Evolutionary conservation across 2,113 vertebrate genomes (phyloP), one percentile per base, ranked within the genome.

Genomic region (Synchiropus splendidus): DNA sequence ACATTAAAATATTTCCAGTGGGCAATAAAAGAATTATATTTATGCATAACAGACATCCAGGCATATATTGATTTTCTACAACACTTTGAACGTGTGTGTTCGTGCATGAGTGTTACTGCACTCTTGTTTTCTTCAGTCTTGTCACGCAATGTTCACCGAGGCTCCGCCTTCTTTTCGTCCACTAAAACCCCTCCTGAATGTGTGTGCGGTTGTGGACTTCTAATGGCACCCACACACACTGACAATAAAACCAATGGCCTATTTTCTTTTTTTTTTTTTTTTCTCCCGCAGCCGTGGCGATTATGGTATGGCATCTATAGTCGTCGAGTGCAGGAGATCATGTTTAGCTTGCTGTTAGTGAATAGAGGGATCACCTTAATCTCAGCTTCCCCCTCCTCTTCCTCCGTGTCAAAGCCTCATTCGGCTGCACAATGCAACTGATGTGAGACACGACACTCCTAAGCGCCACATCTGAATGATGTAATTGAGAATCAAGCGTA

Each of bases 341-440:
- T 15, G 3, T 31, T 64, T 61, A 53, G 58, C 51, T 36, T 34
- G 39, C 44, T 52, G 36, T 61, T 48, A 63, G 12, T 31, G 41
- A 45, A 48, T 36, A 40, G 27, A 45, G 31, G 47, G 47, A 67
- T 72, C 46, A 53, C 47, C 33, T 58, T 49, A 56, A 60, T 62
- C 43, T 44, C 60, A 36, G 42, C n/a, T 2, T 2, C 34, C 21
- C 34, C 57, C 39, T 43, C 51, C 57, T 40, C 53, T 56, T 45
- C 45, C 18, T 45, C 21, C 46, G 4, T 5, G 21, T 27, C 30
- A 42, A 40, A 57, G 1, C 40, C 12, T 8, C 27, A 40, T 61
- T 42, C 33, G 4, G 42, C 14, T 3, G 13, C 39, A 33, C 33
- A 43, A 40, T 58, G 30, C 13, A 36, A 13, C 11, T 35, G 45